phyloP scores from a whole-genome alignment of 2,113 vertebrate species.

The human region DNA sequence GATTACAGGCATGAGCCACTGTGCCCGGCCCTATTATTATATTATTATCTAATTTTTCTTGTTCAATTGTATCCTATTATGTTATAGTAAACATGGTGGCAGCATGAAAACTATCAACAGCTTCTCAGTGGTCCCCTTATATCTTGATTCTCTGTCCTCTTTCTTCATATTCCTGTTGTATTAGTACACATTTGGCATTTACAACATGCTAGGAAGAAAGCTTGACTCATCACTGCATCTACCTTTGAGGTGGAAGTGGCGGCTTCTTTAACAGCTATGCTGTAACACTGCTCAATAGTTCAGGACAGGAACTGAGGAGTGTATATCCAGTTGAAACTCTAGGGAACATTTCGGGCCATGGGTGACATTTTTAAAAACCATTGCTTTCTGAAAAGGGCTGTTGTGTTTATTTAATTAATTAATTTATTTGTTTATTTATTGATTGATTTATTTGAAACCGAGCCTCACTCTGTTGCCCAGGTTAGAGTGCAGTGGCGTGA shows the following conservation, averaged over 20 bases:
- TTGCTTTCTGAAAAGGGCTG: conserved; percentile 48
- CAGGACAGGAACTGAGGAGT: conserved; percentile 42
- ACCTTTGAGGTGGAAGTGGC: conserved; percentile 49
- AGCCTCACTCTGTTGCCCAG: no score
- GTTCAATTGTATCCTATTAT: not conserved
- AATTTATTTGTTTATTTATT: not conserved
- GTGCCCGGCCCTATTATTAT: not conserved
- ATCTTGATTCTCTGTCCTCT: not conserved
- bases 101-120: not conserved
- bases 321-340: conserved; percentile 47
- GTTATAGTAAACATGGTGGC: not conserved
- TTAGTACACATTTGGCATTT: conserved; percentile 43
- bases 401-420: conserved; percentile 49
- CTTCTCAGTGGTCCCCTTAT: not conserved
- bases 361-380: conserved; percentile 43
- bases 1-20: no score
- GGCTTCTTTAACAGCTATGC: conserved; percentile 31
- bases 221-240: conserved; percentile 43
- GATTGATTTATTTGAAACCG: no score
- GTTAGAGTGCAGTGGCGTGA: no score
- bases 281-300: conserved; percentile 18
- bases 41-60: conserved; percentile 32
- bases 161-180: conserved; percentile 36
- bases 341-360: conserved; percentile 36
- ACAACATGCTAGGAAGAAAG: not conserved